A percentile compares a stretch with the other conserved stretches of the same genome.
Conservation (phyloP, 2,888 invertebrate genomes). For the Hirtodrosophila duncani region DNA sequence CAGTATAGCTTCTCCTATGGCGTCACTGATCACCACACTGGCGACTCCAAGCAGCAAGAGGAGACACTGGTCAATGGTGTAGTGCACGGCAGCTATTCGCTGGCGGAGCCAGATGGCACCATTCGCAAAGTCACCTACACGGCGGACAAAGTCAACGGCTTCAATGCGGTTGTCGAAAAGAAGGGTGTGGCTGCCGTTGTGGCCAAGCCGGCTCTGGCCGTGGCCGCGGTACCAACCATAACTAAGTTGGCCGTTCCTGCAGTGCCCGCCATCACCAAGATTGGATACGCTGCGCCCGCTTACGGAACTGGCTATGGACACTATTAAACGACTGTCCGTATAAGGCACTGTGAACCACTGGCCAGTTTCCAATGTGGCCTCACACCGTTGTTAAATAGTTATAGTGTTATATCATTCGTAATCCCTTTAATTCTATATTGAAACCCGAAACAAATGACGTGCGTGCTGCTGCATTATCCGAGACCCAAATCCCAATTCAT, state of each 20-base stretch:
- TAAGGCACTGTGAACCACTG: slow-evolving; percentile 15
- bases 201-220: slow-evolving; percentile 43
- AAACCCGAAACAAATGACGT: slow-evolving; percentile 27
- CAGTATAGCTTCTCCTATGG: slow-evolving; percentile 77
- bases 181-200: slow-evolving; percentile 61
- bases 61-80: slow-evolving; percentile 77
- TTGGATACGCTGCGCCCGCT: slow-evolving; percentile 63
- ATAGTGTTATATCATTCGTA: slow-evolving; percentile 30
- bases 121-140: slow-evolving; percentile 77
- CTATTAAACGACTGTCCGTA: slow-evolving; percentile 30
- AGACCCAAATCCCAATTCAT: slow-evolving; percentile 10
- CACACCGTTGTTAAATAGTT: slow-evolving; percentile 60
- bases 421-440: background rate
- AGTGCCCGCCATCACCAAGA: slow-evolving; percentile 48
- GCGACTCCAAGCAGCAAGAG: slow-evolving; percentile 77
- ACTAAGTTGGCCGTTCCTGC: slow-evolving; percentile 65
- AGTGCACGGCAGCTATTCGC: slow-evolving; percentile 77
- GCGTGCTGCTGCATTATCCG: slow-evolving; percentile 50
- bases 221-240: slow-evolving; percentile 57
- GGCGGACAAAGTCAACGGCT: slow-evolving; percentile 76
- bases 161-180: slow-evolving; percentile 77
- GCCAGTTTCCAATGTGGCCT: slow-evolving; percentile 9
- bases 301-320: slow-evolving; percentile 54
- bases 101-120: slow-evolving; percentile 77
- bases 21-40: slow-evolving; percentile 75